phyloP scores from a whole-genome alignment of 2,797 vertebrate species.

The Sardinella longiceps region DNA sequence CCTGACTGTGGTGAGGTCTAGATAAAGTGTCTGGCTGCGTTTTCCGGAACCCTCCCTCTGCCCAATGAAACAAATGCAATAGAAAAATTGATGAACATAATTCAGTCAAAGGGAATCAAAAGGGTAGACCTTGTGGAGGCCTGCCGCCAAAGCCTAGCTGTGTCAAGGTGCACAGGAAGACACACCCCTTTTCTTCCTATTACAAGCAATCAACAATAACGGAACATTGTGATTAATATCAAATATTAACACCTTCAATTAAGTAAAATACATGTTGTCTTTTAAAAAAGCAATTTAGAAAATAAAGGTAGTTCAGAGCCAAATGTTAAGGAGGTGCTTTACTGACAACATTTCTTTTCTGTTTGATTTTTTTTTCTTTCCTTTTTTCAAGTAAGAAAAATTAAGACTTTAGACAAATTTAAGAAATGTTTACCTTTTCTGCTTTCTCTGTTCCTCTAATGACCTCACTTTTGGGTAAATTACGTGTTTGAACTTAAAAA shows the following conservation, averaged over 20 bases:
- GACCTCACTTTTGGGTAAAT: slow-evolving; percentile 91
- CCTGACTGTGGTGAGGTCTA: slow-evolving; percentile 76
- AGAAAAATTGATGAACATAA: slow-evolving; percentile 99
- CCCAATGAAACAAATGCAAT: slow-evolving; percentile 97
- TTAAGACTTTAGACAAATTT: slow-evolving; percentile 86
- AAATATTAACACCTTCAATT: slow-evolving; percentile 97
- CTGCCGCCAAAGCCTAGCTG: slow-evolving; percentile 99
- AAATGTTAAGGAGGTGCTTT: slow-evolving; percentile 85
- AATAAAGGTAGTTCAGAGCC: slow-evolving; percentile 72
- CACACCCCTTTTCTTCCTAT: slow-evolving; percentile 99
- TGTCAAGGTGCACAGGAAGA: slow-evolving; percentile 99
- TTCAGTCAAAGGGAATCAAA: slow-evolving; percentile 99
- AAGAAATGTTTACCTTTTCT: slow-evolving; percentile 92
- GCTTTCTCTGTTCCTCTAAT: slow-evolving; percentile 96
- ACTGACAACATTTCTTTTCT: slow-evolving; percentile 76
- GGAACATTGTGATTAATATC: slow-evolving; percentile 99
- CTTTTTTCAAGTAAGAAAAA: slow-evolving; percentile 54
- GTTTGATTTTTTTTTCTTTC: slow-evolving; percentile 29
- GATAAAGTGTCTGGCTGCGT: slow-evolving; percentile 73
- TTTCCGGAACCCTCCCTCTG: slow-evolving; percentile 79
- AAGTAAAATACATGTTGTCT: slow-evolving; percentile 64
- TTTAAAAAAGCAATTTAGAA: slow-evolving; percentile 54
- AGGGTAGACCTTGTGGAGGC: slow-evolving; percentile 99
- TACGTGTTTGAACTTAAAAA: slow-evolving; percentile 80
- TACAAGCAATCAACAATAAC: slow-evolving; percentile 99